Evolutionary conservation across 2,888 invertebrate species (phyloP).

Genomic region (Aethes cnicana): DNA sequence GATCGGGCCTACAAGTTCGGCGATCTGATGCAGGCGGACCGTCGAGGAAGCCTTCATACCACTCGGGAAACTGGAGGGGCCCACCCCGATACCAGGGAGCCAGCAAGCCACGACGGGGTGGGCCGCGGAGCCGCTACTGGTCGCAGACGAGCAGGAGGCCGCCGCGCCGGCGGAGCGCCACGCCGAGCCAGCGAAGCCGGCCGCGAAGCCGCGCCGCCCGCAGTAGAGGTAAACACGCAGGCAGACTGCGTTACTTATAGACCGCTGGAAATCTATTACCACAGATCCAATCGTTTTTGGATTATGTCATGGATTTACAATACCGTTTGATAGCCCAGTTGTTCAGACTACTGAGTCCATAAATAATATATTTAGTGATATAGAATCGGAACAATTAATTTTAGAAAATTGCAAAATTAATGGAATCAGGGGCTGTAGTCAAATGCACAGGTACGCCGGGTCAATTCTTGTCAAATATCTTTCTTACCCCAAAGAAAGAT

Average conservation of each 20-base stretch:
- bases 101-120: conserved; percentile 17
- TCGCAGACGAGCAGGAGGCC: background rate
- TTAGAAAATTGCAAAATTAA: background rate
- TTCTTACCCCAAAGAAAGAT: conserved; percentile 21
- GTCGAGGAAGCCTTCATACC: background rate
- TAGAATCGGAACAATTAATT: background rate
- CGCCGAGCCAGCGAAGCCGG: too few species aligned
- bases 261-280: conserved; percentile 5
- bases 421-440: background rate
- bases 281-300: conserved; percentile 6
- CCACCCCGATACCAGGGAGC: conserved; percentile 25
- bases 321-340: background rate
- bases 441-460: background rate
- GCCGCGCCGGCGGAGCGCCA: too few species aligned
- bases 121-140: conserved; percentile 16
- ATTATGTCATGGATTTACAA: conserved; percentile 1
- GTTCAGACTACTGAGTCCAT: background rate
- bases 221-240: conserved; percentile 12
- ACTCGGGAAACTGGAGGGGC: conserved; percentile 32
- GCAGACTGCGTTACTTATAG: conserved; percentile 9
- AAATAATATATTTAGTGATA: background rate
- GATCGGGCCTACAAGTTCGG: too few species aligned
- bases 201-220: background rate
- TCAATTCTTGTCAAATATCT: conserved; percentile 25
- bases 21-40: conserved; percentile 10